Percentiles rank a stretch among this genome's conserved stretches.
These are phyloP conservation scores for Mus caroli DNA, from an alignment of 2,797 vertebrate genomes.

Conservation along the genomic window DNA sequence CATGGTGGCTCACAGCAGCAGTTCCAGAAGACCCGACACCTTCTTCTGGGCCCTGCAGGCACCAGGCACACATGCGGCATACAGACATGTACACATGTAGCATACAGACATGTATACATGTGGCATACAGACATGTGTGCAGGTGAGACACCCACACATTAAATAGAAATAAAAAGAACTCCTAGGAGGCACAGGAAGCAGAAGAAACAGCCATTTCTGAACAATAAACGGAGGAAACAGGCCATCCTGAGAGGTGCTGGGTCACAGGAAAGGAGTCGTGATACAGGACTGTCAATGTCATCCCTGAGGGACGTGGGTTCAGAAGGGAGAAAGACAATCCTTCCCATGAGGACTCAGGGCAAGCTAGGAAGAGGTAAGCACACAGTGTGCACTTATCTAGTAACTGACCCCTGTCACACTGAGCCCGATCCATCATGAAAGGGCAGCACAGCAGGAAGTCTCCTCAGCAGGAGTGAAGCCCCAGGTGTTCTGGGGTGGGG, in stretches of 20 bases:
- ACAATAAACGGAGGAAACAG: conserved; percentile 38
- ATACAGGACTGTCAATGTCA: background rate
- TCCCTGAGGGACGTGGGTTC: background rate
- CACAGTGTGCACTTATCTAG: conserved; percentile 54
- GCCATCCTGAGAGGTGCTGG: background rate
- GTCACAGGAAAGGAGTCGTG: conserved; percentile 59
- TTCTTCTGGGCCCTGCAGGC: background rate
- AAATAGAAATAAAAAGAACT: background rate
- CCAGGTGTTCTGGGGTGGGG: conserved; percentile 25
- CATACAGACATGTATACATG: background rate
- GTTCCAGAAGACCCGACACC: background rate
- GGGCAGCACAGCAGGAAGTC: conserved; percentile 34
- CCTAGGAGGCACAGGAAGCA: background rate
- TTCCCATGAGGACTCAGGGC: conserved; percentile 2
- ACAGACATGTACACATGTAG: background rate
- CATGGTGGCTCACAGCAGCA: background rate
- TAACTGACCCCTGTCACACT: conserved; percentile 48
- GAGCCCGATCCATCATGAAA: conserved; percentile 63
- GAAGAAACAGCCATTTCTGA: conserved; percentile 42
- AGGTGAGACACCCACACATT: background rate
- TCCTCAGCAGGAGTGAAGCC: conserved; percentile 39
- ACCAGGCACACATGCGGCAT: background rate
- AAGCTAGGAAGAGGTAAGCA: conserved; percentile 54
- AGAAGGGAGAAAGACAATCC: conserved; percentile 65
- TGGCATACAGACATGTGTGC: background rate